Conservation (phyloP, 2,797 vertebrate species). For the Gobionotothen gibberifrons region DNA sequence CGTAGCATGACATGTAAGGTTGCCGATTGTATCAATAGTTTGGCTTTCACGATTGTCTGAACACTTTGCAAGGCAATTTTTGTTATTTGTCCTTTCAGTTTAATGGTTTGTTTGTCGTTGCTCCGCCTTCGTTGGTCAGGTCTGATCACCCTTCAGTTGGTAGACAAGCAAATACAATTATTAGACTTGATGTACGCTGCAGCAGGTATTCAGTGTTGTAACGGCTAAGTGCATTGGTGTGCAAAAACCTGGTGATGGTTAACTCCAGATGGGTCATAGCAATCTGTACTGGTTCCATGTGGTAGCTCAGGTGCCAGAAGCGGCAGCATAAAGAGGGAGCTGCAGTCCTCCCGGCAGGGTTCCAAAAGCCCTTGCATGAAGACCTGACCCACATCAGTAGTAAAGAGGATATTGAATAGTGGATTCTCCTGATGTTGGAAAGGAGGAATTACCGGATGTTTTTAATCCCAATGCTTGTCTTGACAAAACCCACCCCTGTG, state of each 20-base stretch:
- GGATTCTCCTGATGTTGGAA: background rate
- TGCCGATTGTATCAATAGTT: too few species aligned
- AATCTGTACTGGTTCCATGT: background rate
- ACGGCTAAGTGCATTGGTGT: background rate
- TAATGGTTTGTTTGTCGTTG: too few species aligned
- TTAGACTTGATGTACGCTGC: background rate
- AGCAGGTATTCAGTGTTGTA: background rate
- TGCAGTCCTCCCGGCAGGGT: fast-evolving
- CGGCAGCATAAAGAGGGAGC: too few species aligned
- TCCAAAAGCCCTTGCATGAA: background rate
- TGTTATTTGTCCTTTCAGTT: too few species aligned
- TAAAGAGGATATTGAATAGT: background rate
- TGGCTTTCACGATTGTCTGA: too few species aligned
- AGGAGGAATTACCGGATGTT: too few species aligned
- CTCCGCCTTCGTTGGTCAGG: too few species aligned
- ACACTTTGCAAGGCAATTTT: too few species aligned
- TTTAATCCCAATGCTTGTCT: too few species aligned
- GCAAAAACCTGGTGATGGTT: background rate
- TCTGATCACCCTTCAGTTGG: too few species aligned
- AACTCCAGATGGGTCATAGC: background rate
- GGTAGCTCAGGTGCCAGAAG: background rate
- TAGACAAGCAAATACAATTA: background rate
- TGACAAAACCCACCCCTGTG: too few species aligned
- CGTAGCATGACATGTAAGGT: too few species aligned
- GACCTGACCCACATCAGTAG: background rate